Percentiles rank a stretch among this genome's conserved stretches.
phyloP scores from a whole-genome alignment of 2,888 invertebrate species.

The Melieria picta region DNA sequence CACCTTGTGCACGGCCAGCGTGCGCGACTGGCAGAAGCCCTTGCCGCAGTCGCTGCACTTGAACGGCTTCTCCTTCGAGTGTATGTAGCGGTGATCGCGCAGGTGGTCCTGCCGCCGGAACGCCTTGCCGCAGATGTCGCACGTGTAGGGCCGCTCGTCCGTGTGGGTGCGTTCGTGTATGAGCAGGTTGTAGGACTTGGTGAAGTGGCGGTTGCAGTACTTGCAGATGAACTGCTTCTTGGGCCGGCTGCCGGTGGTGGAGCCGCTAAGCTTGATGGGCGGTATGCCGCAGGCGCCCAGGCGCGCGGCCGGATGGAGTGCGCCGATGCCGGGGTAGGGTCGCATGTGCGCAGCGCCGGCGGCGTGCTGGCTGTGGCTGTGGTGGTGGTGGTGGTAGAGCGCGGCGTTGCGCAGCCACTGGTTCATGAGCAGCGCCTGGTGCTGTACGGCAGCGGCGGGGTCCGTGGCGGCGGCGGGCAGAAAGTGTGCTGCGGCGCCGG shows the following conservation, averaged over 20 bases:
- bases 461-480: conserved; percentile 60
- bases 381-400: conserved; percentile 72
- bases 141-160: conserved; percentile 94
- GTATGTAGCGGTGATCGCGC: conserved; percentile 94
- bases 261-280: conserved; percentile 68
- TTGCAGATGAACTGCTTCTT: conserved; percentile 96
- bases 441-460: conserved; percentile 68
- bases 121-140: conserved; percentile 95
- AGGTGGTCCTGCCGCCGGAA: conserved; percentile 95
- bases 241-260: conserved; percentile 72
- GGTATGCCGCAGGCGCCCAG: conserved; percentile 66
- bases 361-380: conserved; percentile 54
- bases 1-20: conserved; percentile 94
- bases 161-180: conserved; percentile 98
- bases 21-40: conserved; percentile 97
- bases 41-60: conserved; percentile 97
- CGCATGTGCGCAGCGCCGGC: conserved; percentile 44
- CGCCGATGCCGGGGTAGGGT: conserved; percentile 58
- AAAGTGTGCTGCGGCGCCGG: conserved; percentile 36
- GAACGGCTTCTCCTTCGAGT: conserved; percentile 98
- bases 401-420: conserved; percentile 81
- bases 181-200: conserved; percentile 96
- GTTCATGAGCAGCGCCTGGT: conserved; percentile 73
- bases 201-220: conserved; percentile 96
- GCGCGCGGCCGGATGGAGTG: conserved; percentile 67